Evolutionary conservation across 1,140 invertebrate species (phyloP).

Genomic region (Scaptomyza hsui): DNA sequence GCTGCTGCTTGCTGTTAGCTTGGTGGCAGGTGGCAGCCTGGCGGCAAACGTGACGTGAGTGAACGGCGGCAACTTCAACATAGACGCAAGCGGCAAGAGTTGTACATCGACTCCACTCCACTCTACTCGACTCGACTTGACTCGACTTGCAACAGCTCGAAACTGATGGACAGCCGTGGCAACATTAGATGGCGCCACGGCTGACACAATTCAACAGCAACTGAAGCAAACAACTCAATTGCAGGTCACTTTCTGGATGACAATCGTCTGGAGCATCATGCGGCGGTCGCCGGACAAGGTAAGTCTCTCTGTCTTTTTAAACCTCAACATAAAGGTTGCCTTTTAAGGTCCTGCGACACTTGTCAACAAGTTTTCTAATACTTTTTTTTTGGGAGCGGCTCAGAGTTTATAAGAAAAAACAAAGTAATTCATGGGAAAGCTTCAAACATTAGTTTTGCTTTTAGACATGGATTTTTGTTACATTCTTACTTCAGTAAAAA

Average conservation of each 20-base stretch:
- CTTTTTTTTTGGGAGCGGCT: background rate
- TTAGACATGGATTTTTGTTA: background rate
- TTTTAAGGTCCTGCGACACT: slow-evolving; percentile 27
- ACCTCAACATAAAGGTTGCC: slow-evolving; percentile 13
- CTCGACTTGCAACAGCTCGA: slow-evolving; percentile 35
- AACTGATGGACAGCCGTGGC: slow-evolving; percentile 71
- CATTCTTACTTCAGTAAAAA: no score
- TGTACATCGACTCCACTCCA: slow-evolving; percentile 20
- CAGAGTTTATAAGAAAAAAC: background rate
- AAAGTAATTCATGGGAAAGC: background rate
- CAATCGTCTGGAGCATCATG: slow-evolving; percentile 80
- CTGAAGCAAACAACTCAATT: slow-evolving; percentile 78
- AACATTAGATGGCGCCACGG: slow-evolving; percentile 71
- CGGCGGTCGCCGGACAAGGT: slow-evolving; percentile 72
- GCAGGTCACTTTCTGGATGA: slow-evolving; percentile 83
- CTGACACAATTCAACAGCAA: slow-evolving; percentile 58
- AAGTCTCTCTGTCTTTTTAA: slow-evolving; percentile 44
- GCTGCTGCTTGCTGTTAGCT: slow-evolving; percentile 23
- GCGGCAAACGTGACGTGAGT: slow-evolving; percentile 67
- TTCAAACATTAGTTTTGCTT: background rate
- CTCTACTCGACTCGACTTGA: slow-evolving; percentile 10
- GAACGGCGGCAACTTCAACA: slow-evolving; percentile 67
- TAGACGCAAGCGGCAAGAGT: slow-evolving; percentile 23
- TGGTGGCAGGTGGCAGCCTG: slow-evolving; percentile 6
- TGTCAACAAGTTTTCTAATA: slow-evolving; percentile 23